Percentiles rank a stretch among this genome's conserved stretches.
Conservation (phyloP, 2,113 vertebrate species). For the Corvus hawaiiensis region DNA sequence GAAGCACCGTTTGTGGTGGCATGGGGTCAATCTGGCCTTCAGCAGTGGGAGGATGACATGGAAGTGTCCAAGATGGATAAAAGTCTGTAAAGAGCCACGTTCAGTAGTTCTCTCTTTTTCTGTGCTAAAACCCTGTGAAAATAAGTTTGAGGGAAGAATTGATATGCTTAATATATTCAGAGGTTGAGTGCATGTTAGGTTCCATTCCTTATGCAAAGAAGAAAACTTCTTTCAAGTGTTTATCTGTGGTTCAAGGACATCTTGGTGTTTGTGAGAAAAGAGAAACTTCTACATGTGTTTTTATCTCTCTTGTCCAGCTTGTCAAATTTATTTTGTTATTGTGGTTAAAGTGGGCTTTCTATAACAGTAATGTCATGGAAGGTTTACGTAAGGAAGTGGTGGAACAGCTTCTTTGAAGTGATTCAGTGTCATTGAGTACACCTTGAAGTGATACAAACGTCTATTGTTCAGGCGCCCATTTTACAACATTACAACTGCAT, state of each 20-base stretch:
- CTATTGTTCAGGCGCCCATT: not conserved
- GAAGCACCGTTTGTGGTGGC: not conserved
- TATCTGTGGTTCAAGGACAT: not conserved
- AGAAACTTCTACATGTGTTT: rapidly evolving
- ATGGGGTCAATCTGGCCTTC: not conserved
- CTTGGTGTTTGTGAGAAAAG: not conserved
- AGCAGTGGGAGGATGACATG: not conserved
- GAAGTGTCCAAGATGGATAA: rapidly evolving
- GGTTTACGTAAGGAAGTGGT: not conserved
- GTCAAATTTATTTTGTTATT: not conserved
- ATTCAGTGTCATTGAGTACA: slow-evolving; percentile 13
- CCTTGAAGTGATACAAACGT: not conserved
- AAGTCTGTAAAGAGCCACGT: not conserved
- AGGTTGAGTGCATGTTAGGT: not conserved
- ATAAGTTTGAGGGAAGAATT: not conserved
- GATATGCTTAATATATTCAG: not conserved
- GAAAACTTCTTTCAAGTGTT: not conserved
- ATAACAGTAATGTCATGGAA: not conserved
- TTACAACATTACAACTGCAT: not conserved
- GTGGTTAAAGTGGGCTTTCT: not conserved
- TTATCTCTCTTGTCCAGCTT: not conserved
- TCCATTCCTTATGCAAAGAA: not conserved
- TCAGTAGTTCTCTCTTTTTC: not conserved
- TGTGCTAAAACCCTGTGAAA: not conserved
- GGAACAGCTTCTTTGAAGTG: slow-evolving; percentile 13